These are phyloP conservation scores for Drosophila testacea DNA, from an alignment of 2,888 invertebrate species.

Conservation along the genomic window DNA sequence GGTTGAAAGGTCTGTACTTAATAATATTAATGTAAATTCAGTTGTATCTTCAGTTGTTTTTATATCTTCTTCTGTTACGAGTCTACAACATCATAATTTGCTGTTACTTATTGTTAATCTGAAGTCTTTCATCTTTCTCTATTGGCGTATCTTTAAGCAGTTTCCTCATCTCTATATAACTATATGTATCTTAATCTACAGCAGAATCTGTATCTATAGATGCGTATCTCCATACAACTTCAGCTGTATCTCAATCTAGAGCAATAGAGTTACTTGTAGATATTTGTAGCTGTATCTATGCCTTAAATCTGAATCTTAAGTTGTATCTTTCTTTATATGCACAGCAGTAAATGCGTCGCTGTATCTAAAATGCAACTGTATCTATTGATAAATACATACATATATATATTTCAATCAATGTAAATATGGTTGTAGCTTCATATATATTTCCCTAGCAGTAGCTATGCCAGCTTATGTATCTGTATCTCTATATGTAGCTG, in stretches of 20 bases:
- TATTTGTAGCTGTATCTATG: background rate
- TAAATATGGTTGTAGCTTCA: too few relatives aligned
- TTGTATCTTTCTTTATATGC: background rate
- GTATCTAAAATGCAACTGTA: background rate
- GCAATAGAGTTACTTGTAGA: background rate
- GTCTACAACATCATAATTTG: too few relatives aligned
- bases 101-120: too few relatives aligned
- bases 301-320: background rate
- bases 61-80: too few relatives aligned
- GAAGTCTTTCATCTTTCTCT: too few relatives aligned
- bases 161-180: too few relatives aligned
- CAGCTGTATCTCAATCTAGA: too few relatives aligned
- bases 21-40: too few relatives aligned
- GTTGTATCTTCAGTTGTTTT: too few relatives aligned
- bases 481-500: constrained; percentile 5
- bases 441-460: constrained; percentile 1
- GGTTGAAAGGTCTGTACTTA: too few relatives aligned
- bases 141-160: too few relatives aligned
- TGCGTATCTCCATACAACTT: background rate
- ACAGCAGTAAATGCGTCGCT: background rate
- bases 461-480: background rate
- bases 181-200: background rate
- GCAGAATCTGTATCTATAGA: background rate
- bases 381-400: background rate
- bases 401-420: too few relatives aligned